Base-by-base conservation (phyloP, 2,888 invertebrate species). In the Tyria jacobaeae region DNA sequence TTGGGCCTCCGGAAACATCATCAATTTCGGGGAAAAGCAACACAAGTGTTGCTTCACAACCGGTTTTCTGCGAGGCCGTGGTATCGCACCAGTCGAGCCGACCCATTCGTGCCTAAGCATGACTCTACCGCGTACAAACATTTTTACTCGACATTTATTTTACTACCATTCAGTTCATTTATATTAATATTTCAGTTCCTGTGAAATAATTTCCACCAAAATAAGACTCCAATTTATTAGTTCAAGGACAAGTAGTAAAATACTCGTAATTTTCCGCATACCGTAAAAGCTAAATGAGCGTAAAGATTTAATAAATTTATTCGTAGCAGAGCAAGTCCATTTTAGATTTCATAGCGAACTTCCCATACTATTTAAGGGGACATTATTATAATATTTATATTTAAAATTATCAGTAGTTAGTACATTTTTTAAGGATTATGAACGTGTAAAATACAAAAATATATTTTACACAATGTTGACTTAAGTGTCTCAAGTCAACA, bases 131-230 rank as follows among this genome's bases (percentile, higher is more conserved):
- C 10, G 10, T n/a, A n/a, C n/a, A 10, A 37, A n/a, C 15, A 5
- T 7, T 41, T 60, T 54, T n/a, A 21, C 39, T 21, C 47, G 10
- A 53, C 44, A 53, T 48, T 53, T 27, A 59, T 21, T 59, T 52
- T 37, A 31, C 34, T 34, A 41, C 31, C 57, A 31, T 24, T 14
- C 48, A 52, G 44, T 47, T 52, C 34, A 44, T 53, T 53, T 53
- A 37, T 10, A 47, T 37, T 21, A 4, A 14, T 34, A 35, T 52
- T 25, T 34, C 3, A 41, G 31, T 4, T 41, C 14, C 3, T 27
- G 48, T 52, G 5, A 59, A 59, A 59, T 37, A 27, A 53, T 48
- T 37, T 37, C 48, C 47, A 34, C 27, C 15, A 21, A 48, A 59
- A 44, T 17, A 47, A 47, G 2, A 10, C 34, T 27, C 24, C 2